Evolutionary conservation across 2,888 invertebrate species (phyloP).

Genomic region (Mimachlamys varia): DNA sequence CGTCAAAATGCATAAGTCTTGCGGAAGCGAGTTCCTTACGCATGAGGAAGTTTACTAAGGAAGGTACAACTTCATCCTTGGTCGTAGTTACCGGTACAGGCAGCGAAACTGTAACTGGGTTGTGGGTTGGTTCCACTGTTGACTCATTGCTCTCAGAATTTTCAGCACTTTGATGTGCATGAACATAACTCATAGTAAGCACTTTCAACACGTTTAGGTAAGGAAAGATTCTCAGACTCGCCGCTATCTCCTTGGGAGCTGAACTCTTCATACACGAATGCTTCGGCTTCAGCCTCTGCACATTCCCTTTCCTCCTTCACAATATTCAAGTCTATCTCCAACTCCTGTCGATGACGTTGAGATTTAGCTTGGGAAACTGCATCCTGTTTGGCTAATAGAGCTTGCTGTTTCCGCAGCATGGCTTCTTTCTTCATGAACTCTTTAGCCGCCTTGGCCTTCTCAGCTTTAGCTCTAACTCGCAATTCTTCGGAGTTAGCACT

Average conservation of each 20-base stretch:
- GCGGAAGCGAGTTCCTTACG: neutral
- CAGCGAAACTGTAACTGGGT: neutral
- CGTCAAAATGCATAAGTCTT: neutral
- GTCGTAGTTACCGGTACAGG: neutral
- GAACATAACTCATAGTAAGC: no score
- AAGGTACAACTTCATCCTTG: neutral
- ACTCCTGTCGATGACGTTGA: neutral
- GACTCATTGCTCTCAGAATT: no score
- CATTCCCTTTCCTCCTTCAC: neutral
- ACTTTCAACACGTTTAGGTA: no score
- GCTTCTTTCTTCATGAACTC: neutral
- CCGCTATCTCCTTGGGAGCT: neutral
- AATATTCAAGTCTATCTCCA: neutral
- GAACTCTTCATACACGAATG: neutral
- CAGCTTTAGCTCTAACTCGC: neutral
- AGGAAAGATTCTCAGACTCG: neutral
- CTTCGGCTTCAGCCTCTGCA: neutral
- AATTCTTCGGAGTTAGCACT: neutral
- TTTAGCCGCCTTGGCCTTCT: neutral
- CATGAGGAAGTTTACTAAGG: no score
- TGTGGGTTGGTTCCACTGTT: no score
- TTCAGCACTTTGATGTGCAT: no score
- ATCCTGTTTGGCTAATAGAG: neutral
- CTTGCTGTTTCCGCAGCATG: neutral
- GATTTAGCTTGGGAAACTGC: neutral